Evolutionary conservation across 2,888 invertebrate genomes (phyloP).

Genomic region (Drosophila demipolita): DNA sequence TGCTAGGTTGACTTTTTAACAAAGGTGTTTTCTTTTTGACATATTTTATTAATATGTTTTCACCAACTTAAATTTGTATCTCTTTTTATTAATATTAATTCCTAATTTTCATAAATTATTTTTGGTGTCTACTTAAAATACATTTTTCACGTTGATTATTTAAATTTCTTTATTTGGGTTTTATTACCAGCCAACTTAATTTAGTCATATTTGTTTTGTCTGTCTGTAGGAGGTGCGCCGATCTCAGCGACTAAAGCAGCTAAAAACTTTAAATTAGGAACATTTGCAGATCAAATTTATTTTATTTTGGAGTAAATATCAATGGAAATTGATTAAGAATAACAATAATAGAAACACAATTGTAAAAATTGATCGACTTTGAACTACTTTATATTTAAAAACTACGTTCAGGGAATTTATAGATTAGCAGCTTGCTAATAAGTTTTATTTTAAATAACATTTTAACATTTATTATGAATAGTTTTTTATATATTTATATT

Average conservation of each 20-base stretch:
- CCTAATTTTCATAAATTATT: neutral
- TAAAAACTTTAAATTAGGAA: neutral
- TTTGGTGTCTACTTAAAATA: neutral
- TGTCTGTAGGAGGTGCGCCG: neutral
- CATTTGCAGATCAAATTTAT: neutral
- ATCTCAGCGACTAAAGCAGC: neutral
- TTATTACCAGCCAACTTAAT: neutral
- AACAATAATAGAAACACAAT: neutral
- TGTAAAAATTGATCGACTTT: neutral
- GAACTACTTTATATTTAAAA: too few relatives aligned
- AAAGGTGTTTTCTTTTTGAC: neutral
- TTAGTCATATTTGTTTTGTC: neutral
- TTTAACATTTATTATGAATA: neutral
- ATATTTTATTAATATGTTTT: constrained; percentile 1
- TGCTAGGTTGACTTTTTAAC: neutral
- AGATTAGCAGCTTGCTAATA: neutral
- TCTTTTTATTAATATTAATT: neutral
- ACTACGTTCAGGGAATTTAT: neutral
- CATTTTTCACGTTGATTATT: neutral
- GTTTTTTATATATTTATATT: neutral
- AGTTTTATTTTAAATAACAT: neutral
- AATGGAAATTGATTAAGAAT: neutral
- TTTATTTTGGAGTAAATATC: neutral
- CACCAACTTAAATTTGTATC: neutral
- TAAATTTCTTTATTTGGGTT: too few relatives aligned